Evolutionary conservation across 2,113 vertebrate genomes (phyloP).

Genomic region (Psittacula cyanocephala): DNA sequence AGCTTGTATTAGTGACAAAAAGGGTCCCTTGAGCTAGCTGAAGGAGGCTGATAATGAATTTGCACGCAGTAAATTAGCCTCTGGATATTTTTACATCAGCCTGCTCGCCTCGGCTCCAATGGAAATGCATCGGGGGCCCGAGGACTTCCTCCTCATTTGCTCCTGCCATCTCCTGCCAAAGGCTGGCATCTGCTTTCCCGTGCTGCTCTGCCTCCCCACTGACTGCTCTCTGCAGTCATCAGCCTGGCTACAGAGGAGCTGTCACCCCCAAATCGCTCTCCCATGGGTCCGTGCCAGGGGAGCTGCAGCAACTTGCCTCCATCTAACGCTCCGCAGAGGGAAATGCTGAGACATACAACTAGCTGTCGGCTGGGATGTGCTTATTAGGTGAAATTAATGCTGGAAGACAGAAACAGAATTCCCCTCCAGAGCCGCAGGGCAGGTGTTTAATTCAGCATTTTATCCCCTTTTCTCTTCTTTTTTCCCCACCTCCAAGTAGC

Average conservation of each 20-base stretch:
- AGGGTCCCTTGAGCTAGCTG: neutral
- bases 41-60: constrained; percentile 38
- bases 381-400: constrained; percentile 51
- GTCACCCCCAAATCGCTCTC: neutral
- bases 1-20: constrained; percentile 7
- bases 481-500: neutral
- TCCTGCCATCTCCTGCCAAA: neutral
- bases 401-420: constrained; percentile 39
- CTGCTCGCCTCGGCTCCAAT: neutral
- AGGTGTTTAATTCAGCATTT: constrained; percentile 57
- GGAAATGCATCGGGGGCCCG: neutral
- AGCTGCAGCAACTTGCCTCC: neutral
- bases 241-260: neutral
- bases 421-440: constrained; percentile 19
- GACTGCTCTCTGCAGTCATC: neutral
- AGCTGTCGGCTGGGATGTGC: neutral
- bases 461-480: neutral
- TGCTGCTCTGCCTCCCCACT: neutral
- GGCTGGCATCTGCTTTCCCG: neutral
- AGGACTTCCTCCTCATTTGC: neutral
- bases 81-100: neutral
- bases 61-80: neutral
- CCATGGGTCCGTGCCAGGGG: accelerated
- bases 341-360: neutral
- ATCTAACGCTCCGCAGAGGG: neutral